phyloP scores from a whole-genome alignment of 2,113 vertebrate species.

The Eulacestoma nigropectus region DNA sequence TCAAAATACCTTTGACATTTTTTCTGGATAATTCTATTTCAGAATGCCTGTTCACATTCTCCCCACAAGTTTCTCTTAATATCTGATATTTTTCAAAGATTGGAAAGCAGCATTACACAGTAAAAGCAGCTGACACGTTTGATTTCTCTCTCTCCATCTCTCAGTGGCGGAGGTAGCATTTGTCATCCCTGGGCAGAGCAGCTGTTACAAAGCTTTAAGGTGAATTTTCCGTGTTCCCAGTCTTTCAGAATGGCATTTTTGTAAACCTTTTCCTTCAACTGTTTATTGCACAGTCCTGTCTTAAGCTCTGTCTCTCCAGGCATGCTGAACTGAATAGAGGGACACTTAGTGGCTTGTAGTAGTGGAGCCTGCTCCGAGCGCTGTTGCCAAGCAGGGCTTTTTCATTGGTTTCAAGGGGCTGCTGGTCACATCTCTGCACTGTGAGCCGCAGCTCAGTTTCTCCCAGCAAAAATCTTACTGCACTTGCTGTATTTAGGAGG shows the following conservation, averaged over 20 bases:
- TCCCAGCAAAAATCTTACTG: background rate
- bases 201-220: background rate
- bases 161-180: background rate
- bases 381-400: background rate
- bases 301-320: background rate
- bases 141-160: slow-evolving; percentile 6
- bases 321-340: background rate
- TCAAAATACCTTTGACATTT: background rate
- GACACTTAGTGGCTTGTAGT: accelerated
- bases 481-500: background rate
- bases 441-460: background rate
- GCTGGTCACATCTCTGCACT: background rate
- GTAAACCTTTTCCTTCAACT: background rate
- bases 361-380: background rate
- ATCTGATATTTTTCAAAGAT: slow-evolving; percentile 23
- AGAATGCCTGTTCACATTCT: background rate
- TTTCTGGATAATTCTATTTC: background rate
- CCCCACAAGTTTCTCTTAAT: background rate
- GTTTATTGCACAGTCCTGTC: background rate
- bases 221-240: background rate
- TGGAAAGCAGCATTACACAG: background rate
- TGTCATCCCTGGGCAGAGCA: background rate
- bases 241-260: background rate
- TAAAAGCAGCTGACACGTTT: slow-evolving; percentile 4
- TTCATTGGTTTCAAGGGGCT: background rate